Conservation (phyloP, 2,113 vertebrate genomes). For the Passer montanus region DNA sequence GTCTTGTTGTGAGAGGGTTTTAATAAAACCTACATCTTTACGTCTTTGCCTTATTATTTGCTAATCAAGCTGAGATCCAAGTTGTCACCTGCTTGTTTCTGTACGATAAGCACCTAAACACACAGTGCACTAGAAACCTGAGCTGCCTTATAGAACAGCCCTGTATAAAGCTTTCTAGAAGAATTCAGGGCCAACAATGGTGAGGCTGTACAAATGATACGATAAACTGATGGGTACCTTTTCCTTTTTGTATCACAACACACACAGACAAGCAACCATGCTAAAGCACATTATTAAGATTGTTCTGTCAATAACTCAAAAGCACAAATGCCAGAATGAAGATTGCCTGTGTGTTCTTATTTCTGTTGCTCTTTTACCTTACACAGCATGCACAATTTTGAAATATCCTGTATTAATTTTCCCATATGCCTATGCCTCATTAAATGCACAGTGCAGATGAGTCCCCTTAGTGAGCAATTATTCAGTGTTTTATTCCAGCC, state of each 20-base stretch:
- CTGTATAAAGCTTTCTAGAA: constrained; percentile 50
- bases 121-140: constrained; percentile 46
- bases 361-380: not conserved
- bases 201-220: not conserved
- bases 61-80: not conserved
- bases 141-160: not conserved
- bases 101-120: not conserved
- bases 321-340: not conserved
- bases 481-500: not conserved
- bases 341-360: not conserved
- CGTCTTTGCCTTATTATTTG: not conserved
- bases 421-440: not conserved
- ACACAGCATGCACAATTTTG: not conserved
- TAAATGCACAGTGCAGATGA: not conserved
- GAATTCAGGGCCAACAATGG: not conserved
- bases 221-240: not conserved
- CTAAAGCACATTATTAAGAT: not conserved
- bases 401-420: not conserved
- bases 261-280: not conserved
- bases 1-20: not conserved
- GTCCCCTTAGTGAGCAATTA: not conserved
- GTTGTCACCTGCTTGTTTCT: not conserved
- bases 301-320: not conserved
- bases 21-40: not conserved
- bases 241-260: not conserved